phyloP scores from a whole-genome alignment of 2,888 invertebrate genomes.

The Pollenia angustigena region DNA sequence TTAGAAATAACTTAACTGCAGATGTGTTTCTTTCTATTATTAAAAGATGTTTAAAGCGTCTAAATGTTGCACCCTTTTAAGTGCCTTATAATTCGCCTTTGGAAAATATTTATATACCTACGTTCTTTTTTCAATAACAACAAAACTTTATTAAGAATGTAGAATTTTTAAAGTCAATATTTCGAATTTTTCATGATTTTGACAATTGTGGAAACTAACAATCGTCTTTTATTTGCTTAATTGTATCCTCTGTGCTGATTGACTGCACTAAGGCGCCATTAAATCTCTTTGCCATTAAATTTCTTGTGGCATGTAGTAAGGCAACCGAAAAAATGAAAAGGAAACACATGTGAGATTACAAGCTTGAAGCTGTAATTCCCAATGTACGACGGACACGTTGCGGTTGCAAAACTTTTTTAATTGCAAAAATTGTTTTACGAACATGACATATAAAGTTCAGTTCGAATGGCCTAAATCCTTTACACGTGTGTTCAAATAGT shows the following conservation, averaged over 20 bases:
- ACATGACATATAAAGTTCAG: no score
- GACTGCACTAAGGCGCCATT: slow-evolving; percentile 27
- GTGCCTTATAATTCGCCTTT: background rate
- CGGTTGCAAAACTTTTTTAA: no score
- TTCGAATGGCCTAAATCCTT: no score
- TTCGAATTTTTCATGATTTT: background rate
- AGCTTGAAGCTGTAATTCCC: background rate
- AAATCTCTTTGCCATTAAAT: background rate
- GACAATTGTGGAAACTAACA: background rate
- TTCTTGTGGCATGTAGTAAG: background rate
- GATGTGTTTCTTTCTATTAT: no score
- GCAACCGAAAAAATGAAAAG: background rate
- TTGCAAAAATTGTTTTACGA: no score
- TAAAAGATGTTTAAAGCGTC: no score
- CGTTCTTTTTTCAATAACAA: background rate
- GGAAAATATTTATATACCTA: background rate
- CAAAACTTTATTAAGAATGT: background rate
- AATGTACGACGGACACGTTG: background rate
- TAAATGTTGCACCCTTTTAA: no score
- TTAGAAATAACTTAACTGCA: no score
- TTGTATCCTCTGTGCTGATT: slow-evolving; percentile 13
- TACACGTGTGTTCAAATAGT: no score
- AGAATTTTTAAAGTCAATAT: slow-evolving; percentile 16
- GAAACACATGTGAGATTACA: background rate
- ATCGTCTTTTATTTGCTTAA: background rate